phyloP scores from a whole-genome alignment of 2,888 invertebrate genomes.

The Xylophagus ater region DNA sequence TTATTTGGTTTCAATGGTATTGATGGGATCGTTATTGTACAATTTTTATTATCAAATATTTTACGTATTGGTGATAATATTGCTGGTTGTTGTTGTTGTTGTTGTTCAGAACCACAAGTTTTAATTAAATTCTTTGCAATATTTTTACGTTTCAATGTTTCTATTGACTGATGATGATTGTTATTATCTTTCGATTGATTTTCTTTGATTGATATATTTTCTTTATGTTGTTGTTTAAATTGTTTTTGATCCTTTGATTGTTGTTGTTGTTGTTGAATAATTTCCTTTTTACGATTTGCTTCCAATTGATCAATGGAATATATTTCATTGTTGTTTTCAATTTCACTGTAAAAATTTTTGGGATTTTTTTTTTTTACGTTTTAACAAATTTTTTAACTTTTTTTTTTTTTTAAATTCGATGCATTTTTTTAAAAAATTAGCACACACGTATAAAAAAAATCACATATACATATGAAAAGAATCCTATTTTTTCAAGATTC shows the following conservation, averaged over 20 bases:
- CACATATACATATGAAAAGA: too few species aligned
- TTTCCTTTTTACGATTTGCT: slow-evolving; percentile 27
- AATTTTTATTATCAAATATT: slow-evolving; percentile 20
- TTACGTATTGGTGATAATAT: slow-evolving; percentile 20
- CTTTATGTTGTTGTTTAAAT: slow-evolving; percentile 16
- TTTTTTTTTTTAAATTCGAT: slow-evolving; percentile 5
- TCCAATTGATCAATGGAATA: slow-evolving; percentile 40
- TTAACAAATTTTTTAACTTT: neutral
- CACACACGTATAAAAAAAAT: too few species aligned
- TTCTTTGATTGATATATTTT: slow-evolving; percentile 15
- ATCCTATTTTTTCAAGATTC: too few species aligned
- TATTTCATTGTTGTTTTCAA: slow-evolving; percentile 41
- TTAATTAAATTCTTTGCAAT: too few species aligned
- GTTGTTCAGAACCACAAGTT: neutral
- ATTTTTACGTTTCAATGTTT: slow-evolving; percentile 2
- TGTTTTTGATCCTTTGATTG: slow-evolving; percentile 12
- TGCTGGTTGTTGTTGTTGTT: slow-evolving; percentile 7
- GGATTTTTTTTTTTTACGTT: slow-evolving; percentile 9
- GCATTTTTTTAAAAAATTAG: too few species aligned
- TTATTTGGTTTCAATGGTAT: neutral
- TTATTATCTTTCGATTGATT: neutral
- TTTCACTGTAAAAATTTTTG: slow-evolving; percentile 36
- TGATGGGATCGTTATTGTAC: slow-evolving; percentile 14
- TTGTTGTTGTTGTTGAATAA: slow-evolving; percentile 11
- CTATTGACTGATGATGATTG: neutral